phyloP scores from a whole-genome alignment of 1,140 invertebrate genomes.

The Saccostrea glomerata region DNA sequence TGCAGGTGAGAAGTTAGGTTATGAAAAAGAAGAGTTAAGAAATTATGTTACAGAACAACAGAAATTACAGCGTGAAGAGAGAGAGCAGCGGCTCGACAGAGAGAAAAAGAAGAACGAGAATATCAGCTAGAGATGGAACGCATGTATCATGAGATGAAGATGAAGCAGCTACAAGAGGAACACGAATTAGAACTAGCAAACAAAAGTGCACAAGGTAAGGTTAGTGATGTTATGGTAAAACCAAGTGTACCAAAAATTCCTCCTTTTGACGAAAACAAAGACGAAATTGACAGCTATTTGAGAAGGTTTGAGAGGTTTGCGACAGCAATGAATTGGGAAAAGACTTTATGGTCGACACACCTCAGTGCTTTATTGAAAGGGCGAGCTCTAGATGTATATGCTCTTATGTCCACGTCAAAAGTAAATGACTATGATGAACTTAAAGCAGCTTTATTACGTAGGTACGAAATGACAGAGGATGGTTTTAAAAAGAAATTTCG shows the following conservation, averaged over 20 bases:
- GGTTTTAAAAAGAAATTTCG: constrained; percentile 56
- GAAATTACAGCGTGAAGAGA: too few relatives aligned
- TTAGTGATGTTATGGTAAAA: neutral
- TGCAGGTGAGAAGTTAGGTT: neutral
- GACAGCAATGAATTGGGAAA: constrained; percentile 36
- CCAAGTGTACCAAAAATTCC: too few relatives aligned
- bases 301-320: constrained; percentile 55
- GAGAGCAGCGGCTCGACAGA: too few relatives aligned
- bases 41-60: too few relatives aligned
- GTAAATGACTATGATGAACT: constrained; percentile 57
- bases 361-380: constrained; percentile 59
- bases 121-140: neutral
- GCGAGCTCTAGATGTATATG: constrained; percentile 60
- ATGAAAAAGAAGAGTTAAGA: neutral
- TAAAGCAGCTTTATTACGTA: constrained; percentile 58
- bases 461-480: constrained; percentile 60
- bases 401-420: constrained; percentile 44
- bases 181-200: neutral
- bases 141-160: neutral
- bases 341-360: constrained; percentile 45
- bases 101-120: neutral
- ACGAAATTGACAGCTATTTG: too few relatives aligned
- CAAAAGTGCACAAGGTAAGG: neutral
- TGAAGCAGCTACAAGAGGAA: neutral
- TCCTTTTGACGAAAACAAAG: too few relatives aligned